Base-by-base conservation (phyloP, 2,113 vertebrate genomes). In the Gobiocypris rarus region DNA sequence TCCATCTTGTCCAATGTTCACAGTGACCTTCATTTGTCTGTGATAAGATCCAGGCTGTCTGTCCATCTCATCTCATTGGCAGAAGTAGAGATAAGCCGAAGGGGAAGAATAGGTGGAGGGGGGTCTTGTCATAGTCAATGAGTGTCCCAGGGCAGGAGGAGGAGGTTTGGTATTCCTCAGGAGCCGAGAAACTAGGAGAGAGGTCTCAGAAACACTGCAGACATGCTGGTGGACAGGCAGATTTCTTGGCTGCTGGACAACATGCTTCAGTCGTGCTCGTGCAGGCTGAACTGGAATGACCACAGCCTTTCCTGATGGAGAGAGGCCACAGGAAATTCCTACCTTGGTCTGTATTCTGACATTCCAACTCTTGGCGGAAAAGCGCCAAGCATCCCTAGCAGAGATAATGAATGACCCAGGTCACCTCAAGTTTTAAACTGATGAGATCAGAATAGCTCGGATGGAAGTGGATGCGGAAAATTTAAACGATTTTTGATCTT, bases 171-270 rank as follows among this genome's bases (percentile, higher is more conserved):
- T 67, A 83, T 82, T 83, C 65, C 65, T 82, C 71, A 74, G 77
- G 70, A 71, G 9, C n/a, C 5, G 28, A 28, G 76, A 70, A 63
- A 75, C 13, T 31, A 24, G 69, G 38, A 6, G 6, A 34, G 15
- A 59, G 73, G 76, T 86, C 83, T 63, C 31, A 1, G 84, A 88
- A 75, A 28, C 67, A 83, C 80, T 67, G 87, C 75, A 84, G 85
- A 91, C 86, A 85, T 92, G 91, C 90, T 84, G 75, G 76, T 89
- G 76, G 52, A 67, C 26, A 84, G 63, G 48, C 38, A 52, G 43
- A 0, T 4, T 45, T 76, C 41, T 61, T 79, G 80, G 61, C 38
- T 75, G 83, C 48, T 45, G 34, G 50, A 81, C 61, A 70, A 31
- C 24, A 28, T 1, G 50, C 63, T 67, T 52, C 63, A 83, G 26